A percentile compares a stretch with the other conserved stretches of the same genome.
Conservation (phyloP, 2,113 vertebrate species). For the Rafetus swinhoei region DNA sequence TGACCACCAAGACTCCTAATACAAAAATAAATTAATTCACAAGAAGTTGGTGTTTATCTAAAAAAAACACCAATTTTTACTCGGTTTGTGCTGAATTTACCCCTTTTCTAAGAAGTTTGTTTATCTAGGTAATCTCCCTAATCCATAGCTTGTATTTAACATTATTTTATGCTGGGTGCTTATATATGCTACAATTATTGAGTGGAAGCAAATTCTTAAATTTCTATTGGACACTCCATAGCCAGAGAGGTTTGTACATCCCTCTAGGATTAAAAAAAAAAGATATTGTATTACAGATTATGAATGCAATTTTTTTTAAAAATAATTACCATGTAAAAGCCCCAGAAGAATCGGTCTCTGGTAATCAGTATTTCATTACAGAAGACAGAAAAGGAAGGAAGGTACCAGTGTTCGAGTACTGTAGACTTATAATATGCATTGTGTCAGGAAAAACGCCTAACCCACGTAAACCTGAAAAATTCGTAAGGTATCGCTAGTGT, state of each 20-base stretch:
- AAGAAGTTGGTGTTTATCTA: no score
- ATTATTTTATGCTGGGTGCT: neutral
- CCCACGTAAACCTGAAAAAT: neutral
- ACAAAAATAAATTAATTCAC: no score
- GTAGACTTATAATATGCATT: neutral
- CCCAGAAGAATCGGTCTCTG: neutral
- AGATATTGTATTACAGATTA: neutral
- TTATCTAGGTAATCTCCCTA: no score
- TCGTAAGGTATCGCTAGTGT: neutral
- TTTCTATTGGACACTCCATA: neutral
- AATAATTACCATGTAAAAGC: neutral
- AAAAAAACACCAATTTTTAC: no score
- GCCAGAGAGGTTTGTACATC: neutral
- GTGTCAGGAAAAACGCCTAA: neutral
- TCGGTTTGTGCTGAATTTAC: no score
- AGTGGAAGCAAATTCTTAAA: neutral
- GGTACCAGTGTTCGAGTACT: neutral
- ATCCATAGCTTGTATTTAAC: neutral
- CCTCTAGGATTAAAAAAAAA: neutral
- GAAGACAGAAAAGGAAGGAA: neutral
- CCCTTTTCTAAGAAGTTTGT: no score
- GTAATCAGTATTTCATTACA: neutral
- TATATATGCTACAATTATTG: neutral
- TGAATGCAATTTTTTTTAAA: neutral
- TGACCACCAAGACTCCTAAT: no score